Conservation (phyloP, 2,888 invertebrate genomes). For the Zelleria hepariella region DNA sequence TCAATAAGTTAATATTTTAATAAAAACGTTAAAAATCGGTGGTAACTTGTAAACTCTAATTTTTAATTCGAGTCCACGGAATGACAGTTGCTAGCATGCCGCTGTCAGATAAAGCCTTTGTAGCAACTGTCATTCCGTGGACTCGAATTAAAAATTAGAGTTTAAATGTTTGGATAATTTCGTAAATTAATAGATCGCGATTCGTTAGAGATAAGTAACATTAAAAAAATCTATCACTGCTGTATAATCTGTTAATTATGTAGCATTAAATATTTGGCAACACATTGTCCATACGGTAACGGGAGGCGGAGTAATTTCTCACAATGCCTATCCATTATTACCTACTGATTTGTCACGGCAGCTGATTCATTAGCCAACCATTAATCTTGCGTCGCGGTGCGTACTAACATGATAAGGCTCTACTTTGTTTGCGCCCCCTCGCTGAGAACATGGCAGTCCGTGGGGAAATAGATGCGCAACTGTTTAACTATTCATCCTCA, state of each 20-base stretch:
- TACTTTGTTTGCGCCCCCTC: not conserved
- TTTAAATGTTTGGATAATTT: too few species aligned
- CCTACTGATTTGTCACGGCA: conserved; percentile 59
- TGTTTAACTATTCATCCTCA: not conserved
- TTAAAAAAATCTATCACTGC: too few species aligned
- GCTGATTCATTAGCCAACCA: conserved; percentile 61
- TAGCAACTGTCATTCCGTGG: too few species aligned
- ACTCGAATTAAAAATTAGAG: too few species aligned
- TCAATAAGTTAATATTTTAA: too few species aligned
- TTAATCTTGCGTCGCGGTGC: conserved; percentile 45
- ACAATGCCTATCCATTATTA: conserved; percentile 54
- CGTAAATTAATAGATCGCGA: too few species aligned
- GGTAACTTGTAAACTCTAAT: too few species aligned
- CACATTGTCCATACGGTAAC: not conserved
- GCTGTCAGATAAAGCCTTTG: too few species aligned
- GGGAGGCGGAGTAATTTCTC: not conserved
- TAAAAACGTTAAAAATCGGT: too few species aligned
- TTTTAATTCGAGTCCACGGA: too few species aligned
- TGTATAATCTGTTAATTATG: not conserved
- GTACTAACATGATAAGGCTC: conserved; percentile 5
- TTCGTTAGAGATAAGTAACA: too few species aligned
- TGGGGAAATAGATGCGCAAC: not conserved
- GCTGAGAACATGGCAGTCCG: not conserved
- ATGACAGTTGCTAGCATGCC: too few species aligned
- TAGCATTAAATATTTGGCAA: not conserved